Percentiles rank a stretch among this genome's conserved stretches.
Evolutionary conservation across 2,113 vertebrate species (phyloP).

Genomic region (Alces alces): DNA sequence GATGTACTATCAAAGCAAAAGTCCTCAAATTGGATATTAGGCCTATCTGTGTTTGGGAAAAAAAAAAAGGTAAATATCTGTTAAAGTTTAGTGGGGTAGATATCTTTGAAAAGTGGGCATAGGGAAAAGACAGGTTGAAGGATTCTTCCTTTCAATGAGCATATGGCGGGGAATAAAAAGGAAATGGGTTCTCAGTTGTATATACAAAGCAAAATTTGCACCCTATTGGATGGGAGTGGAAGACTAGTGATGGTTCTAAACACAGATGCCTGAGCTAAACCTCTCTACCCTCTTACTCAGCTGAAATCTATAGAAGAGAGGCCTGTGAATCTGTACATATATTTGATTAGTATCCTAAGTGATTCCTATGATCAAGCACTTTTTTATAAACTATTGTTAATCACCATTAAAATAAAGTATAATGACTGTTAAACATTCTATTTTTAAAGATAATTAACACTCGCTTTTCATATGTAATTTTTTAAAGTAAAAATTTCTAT

Average conservation of each 20-base stretch:
- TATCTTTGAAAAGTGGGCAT: neutral
- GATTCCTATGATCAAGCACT: neutral
- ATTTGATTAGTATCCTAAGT: neutral
- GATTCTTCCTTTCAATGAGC: neutral
- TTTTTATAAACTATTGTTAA: constrained; percentile 11
- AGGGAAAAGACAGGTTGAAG: neutral
- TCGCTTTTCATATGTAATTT: neutral
- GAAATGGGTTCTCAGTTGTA: neutral
- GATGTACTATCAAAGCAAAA: neutral
- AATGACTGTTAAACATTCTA: neutral
- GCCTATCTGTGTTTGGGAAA: neutral
- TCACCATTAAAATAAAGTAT: neutral
- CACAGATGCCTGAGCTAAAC: neutral
- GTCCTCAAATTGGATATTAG: neutral
- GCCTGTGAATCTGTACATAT: neutral
- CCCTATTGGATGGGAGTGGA: neutral
- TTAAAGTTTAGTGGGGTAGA: neutral
- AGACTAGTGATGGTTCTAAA: neutral
- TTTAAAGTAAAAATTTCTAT: neutral
- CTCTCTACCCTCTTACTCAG: neutral
- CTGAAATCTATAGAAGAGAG: neutral
- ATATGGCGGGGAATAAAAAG: neutral
- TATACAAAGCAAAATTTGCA: neutral
- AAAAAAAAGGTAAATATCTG: neutral
- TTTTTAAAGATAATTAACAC: neutral